Evolutionary conservation across 2,113 vertebrate species (phyloP).

Genomic region (Alligator sinensis): DNA sequence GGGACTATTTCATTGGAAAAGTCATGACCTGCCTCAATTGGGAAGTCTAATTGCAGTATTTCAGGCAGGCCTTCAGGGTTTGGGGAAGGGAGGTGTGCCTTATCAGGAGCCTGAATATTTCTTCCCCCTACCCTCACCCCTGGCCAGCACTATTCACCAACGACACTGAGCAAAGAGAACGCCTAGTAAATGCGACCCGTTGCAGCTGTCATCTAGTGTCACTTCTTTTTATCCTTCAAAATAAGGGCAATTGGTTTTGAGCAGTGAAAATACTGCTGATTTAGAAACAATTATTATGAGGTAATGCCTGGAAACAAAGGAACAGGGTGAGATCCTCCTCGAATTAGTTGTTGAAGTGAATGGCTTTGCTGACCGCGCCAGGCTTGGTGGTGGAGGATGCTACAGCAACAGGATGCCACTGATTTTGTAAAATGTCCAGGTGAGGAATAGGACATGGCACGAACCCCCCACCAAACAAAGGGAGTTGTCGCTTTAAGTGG

Average conservation of each 20-base stretch:
- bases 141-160: constrained; percentile 38
- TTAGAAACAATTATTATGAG: constrained; percentile 61
- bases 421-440: neutral
- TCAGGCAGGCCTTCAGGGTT: neutral
- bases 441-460: neutral
- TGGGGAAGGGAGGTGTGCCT: neutral
- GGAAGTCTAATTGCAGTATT: neutral
- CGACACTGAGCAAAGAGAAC: neutral
- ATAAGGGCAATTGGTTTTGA: constrained; percentile 66
- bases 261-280: constrained; percentile 51
- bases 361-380: neutral
- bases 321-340: constrained; percentile 34
- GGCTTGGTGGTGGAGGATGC: neutral
- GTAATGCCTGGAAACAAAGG: constrained; percentile 46
- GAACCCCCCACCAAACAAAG: neutral
- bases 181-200: constrained; percentile 48
- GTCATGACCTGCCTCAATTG: neutral
- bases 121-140: constrained; percentile 11
- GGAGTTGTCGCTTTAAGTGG: neutral
- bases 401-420: neutral
- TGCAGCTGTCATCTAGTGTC: constrained; percentile 73
- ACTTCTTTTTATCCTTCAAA: constrained; percentile 62
- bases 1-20: neutral
- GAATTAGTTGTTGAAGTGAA: constrained; percentile 7
- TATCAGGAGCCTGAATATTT: constrained; percentile 19